Conservation (phyloP, 1,140 invertebrate species). For the Drosophila tsacasi region DNA sequence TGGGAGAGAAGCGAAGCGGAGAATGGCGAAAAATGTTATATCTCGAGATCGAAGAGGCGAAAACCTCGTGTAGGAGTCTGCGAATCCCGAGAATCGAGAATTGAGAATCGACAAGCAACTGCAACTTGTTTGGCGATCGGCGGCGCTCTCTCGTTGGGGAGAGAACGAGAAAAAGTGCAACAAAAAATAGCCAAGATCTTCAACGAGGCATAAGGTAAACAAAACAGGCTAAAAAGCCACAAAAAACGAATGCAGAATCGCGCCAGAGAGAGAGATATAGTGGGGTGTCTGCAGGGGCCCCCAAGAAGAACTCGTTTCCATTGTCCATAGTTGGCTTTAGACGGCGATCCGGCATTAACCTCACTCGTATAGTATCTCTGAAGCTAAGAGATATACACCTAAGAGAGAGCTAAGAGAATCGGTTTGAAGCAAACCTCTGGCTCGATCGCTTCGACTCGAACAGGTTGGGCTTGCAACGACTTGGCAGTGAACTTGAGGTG, state of each 20-base stretch:
- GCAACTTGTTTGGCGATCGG: slow-evolving; percentile 69
- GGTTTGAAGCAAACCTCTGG: slow-evolving; percentile 36
- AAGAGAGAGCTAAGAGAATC: slow-evolving; percentile 26
- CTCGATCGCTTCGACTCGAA: slow-evolving; percentile 24
- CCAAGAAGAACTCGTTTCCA: slow-evolving; percentile 74
- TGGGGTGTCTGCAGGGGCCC: slow-evolving; percentile 1
- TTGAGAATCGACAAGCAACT: slow-evolving; percentile 45
- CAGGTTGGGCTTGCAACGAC: slow-evolving; percentile 29
- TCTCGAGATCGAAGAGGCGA: slow-evolving; percentile 51
- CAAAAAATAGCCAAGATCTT: slow-evolving; percentile 54
- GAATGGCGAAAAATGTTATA: slow-evolving; percentile 37
- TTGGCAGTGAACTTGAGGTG: slow-evolving; percentile 73
- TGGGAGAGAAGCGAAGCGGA: slow-evolving; percentile 11
- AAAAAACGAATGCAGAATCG: slow-evolving; percentile 26
- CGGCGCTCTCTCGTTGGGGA: slow-evolving; percentile 17
- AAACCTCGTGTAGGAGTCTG: slow-evolving; percentile 74
- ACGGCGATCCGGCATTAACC: slow-evolving; percentile 14
- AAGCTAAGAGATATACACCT: slow-evolving; percentile 25
- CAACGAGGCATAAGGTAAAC: slow-evolving; percentile 78
- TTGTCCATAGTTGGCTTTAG: slow-evolving; percentile 74
- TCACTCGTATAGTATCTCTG: slow-evolving; percentile 12
- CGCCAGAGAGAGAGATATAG: slow-evolving; percentile 8
- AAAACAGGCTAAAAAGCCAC: slow-evolving; percentile 71
- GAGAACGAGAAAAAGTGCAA: slow-evolving; percentile 44
- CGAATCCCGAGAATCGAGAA: slow-evolving; percentile 47